Evolutionary conservation across 2,888 invertebrate genomes (phyloP).

Genomic region (Nebria salina): DNA sequence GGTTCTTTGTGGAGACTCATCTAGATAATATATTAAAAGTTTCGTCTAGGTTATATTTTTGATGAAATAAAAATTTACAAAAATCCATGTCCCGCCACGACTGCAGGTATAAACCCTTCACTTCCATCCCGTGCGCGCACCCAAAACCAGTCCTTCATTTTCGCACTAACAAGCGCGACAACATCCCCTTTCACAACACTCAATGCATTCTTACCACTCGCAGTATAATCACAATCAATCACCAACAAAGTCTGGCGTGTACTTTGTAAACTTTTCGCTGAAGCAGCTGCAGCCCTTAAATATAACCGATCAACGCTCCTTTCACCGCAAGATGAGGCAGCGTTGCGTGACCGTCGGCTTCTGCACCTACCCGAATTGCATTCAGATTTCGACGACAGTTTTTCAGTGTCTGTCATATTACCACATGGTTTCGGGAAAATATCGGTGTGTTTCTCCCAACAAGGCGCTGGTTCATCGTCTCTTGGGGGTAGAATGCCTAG

Average conservation of each 20-base stretch:
- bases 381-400: conserved; percentile 73
- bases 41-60: too few relatives aligned
- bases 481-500: conserved; percentile 69
- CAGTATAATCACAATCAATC: conserved; percentile 74
- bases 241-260: conserved; percentile 76
- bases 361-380: conserved; percentile 68
- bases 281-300: conserved; percentile 69
- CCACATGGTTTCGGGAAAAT: conserved; percentile 83
- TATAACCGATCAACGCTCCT: conserved; percentile 78
- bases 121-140: conserved; percentile 75
- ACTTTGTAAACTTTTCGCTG: conserved; percentile 55
- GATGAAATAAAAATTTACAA: conserved; percentile 62
- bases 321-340: conserved; percentile 69
- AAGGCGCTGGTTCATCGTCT: conserved; percentile 72
- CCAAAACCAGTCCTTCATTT: conserved; percentile 77
- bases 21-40: too few relatives aligned
- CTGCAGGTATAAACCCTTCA: conserved; percentile 82
- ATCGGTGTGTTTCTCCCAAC: conserved; percentile 85
- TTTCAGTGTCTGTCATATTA: conserved; percentile 83
- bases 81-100: conserved; percentile 81
- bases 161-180: conserved; percentile 72
- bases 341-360: conserved; percentile 56
- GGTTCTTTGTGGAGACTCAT: too few relatives aligned
- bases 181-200: conserved; percentile 79
- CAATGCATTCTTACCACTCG: conserved; percentile 68